These are phyloP conservation scores for Temnothorax unifasciatus DNA, from an alignment of 2,888 invertebrate species.

Conservation along the genomic window DNA sequence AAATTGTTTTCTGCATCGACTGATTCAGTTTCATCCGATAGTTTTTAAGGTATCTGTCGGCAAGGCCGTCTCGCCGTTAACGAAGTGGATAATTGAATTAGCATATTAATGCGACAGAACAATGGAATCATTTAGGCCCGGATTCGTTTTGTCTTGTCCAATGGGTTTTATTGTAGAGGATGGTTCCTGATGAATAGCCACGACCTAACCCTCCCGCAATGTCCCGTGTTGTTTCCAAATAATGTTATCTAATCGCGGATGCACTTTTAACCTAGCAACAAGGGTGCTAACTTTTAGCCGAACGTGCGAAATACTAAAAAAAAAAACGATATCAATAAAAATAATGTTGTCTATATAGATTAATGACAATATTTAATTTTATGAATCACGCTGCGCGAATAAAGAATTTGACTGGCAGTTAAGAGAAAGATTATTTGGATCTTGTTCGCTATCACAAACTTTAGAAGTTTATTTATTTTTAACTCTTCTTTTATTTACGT, in stretches of 20 bases:
- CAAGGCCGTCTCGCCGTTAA: constrained; percentile 57
- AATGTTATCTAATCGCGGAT: constrained; percentile 68
- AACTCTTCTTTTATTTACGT: neutral
- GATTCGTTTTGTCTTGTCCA: constrained; percentile 68
- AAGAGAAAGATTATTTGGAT: neutral
- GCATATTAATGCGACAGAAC: constrained; percentile 72
- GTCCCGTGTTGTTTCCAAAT: constrained; percentile 63
- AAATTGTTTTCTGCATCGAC: neutral
- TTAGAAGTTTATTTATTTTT: neutral
- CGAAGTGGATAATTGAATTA: constrained; percentile 75
- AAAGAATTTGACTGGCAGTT: neutral
- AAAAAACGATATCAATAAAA: neutral
- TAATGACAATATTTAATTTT: constrained; percentile 15
- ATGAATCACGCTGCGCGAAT: neutral
- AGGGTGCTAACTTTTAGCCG: neutral
- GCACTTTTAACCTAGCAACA: constrained; percentile 50
- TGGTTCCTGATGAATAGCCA: constrained; percentile 53
- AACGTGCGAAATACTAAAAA: neutral
- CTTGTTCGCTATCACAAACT: neutral
- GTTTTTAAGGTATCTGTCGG: constrained; percentile 21
- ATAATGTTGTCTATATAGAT: neutral
- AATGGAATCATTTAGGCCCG: constrained; percentile 70
- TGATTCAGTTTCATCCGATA: neutral
- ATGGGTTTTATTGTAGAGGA: constrained; percentile 61
- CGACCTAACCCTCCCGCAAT: constrained; percentile 13